phyloP scores from a whole-genome alignment of 2,113 vertebrate genomes.

The Ovibos moschatus region DNA sequence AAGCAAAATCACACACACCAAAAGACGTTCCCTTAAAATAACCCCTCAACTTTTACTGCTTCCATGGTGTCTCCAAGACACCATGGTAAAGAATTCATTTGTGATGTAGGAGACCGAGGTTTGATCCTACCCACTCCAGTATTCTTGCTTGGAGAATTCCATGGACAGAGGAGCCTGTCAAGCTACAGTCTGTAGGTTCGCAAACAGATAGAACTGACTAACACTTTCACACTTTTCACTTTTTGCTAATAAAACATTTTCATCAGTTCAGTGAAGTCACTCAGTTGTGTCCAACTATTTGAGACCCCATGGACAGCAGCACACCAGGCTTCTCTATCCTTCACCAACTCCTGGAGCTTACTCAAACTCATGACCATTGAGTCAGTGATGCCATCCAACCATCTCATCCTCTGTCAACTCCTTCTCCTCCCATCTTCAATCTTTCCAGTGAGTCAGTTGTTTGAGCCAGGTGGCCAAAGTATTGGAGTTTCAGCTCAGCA shows the following conservation, averaged over 20 bases:
- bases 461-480: neutral
- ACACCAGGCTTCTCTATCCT: neutral
- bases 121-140: neutral
- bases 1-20: neutral
- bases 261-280: neutral
- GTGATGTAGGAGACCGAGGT: neutral
- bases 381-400: accelerated
- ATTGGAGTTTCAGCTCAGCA: neutral
- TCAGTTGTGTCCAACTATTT: neutral
- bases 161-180: neutral
- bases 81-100: neutral
- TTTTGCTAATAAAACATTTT: neutral
- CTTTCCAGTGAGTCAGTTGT: neutral
- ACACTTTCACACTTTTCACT: neutral
- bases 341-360: neutral
- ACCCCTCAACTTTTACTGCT: neutral
- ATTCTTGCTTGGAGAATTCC: neutral
- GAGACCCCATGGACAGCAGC: neutral
- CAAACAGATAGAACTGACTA: neutral
- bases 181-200: accelerated
- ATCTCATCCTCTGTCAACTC: neutral
- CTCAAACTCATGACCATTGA: neutral
- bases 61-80: accelerated
- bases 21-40: neutral
- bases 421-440: neutral